Evolutionary conservation across 2,113 vertebrate species (phyloP).

Genomic region (Anoura caudifer): DNA sequence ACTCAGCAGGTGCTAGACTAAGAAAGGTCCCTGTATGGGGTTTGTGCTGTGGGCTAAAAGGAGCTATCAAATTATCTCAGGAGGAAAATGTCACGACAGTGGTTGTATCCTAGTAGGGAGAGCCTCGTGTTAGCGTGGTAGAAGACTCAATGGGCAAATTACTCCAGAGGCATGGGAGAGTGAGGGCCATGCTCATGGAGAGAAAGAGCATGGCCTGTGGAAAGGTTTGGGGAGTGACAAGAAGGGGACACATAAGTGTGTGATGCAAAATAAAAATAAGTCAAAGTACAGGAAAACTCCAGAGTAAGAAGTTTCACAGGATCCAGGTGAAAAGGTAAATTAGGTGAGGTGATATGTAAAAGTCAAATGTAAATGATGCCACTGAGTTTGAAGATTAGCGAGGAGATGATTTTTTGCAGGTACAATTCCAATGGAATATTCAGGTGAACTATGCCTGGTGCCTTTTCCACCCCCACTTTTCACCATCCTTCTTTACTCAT

Average conservation of each 20-base stretch:
- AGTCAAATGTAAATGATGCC: not conserved
- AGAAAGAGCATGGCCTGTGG: not conserved
- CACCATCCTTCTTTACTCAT: not conserved
- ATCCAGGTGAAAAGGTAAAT: not conserved
- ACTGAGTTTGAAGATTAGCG: not conserved
- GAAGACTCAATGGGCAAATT: not conserved
- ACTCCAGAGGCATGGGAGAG: not conserved
- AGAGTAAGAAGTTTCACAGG: not conserved
- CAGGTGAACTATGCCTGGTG: not conserved
- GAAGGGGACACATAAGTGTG: not conserved
- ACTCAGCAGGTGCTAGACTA: not conserved
- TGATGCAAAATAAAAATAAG: not conserved
- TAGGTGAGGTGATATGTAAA: not conserved
- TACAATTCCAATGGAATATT: not conserved
- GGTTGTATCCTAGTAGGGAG: not conserved
- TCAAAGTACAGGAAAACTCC: not conserved
- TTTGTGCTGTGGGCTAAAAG: not conserved
- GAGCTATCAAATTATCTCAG: not conserved
- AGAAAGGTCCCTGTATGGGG: not conserved
- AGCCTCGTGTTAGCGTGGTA: not conserved
- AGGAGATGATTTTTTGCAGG: not conserved
- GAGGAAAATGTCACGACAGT: not conserved
- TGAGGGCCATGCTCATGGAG: not conserved
- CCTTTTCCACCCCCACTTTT: not conserved
- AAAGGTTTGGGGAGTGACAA: not conserved